These are phyloP conservation scores for Leuciscus idus DNA, from an alignment of 2,113 vertebrate species.

Conservation along the genomic window DNA sequence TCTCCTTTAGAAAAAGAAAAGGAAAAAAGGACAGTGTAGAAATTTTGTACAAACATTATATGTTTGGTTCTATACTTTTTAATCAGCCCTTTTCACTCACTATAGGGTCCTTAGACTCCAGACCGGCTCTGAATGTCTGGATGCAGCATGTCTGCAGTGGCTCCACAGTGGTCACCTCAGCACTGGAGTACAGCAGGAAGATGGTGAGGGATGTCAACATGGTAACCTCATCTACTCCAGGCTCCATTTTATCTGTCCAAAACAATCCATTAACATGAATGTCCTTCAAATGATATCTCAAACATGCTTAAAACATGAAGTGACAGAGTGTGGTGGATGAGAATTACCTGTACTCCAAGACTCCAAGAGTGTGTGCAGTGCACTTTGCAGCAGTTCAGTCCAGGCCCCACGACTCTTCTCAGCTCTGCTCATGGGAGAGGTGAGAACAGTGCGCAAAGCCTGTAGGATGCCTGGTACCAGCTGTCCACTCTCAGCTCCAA, in stretches of 20 bases:
- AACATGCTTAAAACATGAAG: background rate
- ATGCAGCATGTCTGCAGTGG: slow-evolving; percentile 82
- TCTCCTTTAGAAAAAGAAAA: background rate
- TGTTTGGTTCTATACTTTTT: background rate
- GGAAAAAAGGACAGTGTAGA: background rate
- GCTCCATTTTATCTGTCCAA: slow-evolving; percentile 52
- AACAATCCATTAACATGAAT: slow-evolving; percentile 19
- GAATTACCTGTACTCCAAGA: slow-evolving; percentile 80
- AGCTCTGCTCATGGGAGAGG: slow-evolving; percentile 87
- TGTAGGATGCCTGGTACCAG: slow-evolving; percentile 81
- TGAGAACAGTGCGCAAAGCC: slow-evolving; percentile 83
- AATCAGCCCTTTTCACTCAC: slow-evolving; percentile 70
- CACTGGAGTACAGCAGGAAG: slow-evolving; percentile 83
- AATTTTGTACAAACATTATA: background rate
- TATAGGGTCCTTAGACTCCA: slow-evolving; percentile 84
- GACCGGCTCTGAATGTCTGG: slow-evolving; percentile 79
- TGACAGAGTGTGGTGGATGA: background rate
- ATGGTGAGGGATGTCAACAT: slow-evolving; percentile 86
- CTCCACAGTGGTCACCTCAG: slow-evolving; percentile 80
- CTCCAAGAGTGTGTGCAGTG: slow-evolving; percentile 82
- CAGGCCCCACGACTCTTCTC: slow-evolving; percentile 88
- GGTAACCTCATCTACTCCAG: slow-evolving; percentile 78
- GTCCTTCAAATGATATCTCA: background rate
- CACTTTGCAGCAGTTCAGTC: slow-evolving; percentile 83
- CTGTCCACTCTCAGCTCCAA: slow-evolving; percentile 41